Percentiles rank a stretch among this genome's conserved stretches.
Evolutionary conservation across 1,140 invertebrate genomes (phyloP).

Genomic region (Idris sp.): DNA sequence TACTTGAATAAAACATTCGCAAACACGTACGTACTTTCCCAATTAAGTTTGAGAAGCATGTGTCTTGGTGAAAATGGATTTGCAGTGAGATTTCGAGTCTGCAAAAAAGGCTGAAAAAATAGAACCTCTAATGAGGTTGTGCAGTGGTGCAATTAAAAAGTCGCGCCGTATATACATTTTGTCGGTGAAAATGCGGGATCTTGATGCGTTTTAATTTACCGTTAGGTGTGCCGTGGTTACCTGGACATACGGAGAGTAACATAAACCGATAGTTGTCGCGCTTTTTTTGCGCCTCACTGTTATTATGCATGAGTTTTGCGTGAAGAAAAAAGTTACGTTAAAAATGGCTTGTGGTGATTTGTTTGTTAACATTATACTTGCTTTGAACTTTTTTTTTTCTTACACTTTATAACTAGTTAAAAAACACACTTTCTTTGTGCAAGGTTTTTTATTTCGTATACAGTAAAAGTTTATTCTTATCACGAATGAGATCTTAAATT

Average conservation of each 20-base stretch:
- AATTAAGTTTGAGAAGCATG: slow-evolving; percentile 27
- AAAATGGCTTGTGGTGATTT: too few relatives aligned
- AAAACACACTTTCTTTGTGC: too few relatives aligned
- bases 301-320: slow-evolving; percentile 29
- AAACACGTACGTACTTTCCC: not conserved
- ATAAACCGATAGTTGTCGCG: slow-evolving; percentile 37
- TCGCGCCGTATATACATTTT: slow-evolving; percentile 10
- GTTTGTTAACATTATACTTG: too few relatives aligned
- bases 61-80: slow-evolving; percentile 11
- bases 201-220: slow-evolving; percentile 48
- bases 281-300: slow-evolving; percentile 29
- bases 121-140: slow-evolving; percentile 27
- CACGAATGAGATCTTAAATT: too few relatives aligned
- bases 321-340: slow-evolving; percentile 12
- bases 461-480: too few relatives aligned
- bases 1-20: too few relatives aligned
- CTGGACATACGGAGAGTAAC: slow-evolving; percentile 41
- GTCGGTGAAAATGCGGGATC: slow-evolving; percentile 27
- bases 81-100: slow-evolving; percentile 5
- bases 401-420: too few relatives aligned
- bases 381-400: too few relatives aligned
- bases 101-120: slow-evolving; percentile 10
- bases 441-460: too few relatives aligned
- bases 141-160: slow-evolving; percentile 34
- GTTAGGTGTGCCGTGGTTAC: slow-evolving; percentile 37